Conservation (phyloP, 2,888 invertebrate genomes). For the Kryphioiulus occultus region DNA sequence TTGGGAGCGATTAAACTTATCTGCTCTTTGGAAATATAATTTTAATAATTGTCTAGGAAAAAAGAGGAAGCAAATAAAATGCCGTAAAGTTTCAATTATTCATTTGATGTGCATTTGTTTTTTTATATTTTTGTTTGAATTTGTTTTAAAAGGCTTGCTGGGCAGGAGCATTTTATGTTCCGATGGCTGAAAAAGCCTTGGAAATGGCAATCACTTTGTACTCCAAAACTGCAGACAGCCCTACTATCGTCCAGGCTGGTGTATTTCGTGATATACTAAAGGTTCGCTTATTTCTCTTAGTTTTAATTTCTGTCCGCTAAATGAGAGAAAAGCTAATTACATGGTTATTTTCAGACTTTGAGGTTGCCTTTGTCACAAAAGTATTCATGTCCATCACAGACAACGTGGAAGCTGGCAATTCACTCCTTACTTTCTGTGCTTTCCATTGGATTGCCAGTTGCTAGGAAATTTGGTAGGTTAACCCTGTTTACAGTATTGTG, state of each 20-base stretch:
- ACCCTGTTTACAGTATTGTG: neutral
- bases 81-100: no score
- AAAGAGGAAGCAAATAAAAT: no score
- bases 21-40: no score
- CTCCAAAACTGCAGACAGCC: slow-evolving; percentile 74
- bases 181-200: slow-evolving; percentile 83
- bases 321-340: neutral
- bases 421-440: slow-evolving; percentile 78
- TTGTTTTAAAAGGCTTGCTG: slow-evolving; percentile 39
- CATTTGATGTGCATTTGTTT: no score
- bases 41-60: no score
- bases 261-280: slow-evolving; percentile 75
- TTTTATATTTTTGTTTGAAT: no score
- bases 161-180: slow-evolving; percentile 68
- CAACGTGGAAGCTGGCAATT: slow-evolving; percentile 84
- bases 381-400: slow-evolving; percentile 74
- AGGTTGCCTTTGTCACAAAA: slow-evolving; percentile 53
- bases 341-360: slow-evolving; percentile 42
- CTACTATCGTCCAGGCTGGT: slow-evolving; percentile 74
- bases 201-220: slow-evolving; percentile 78
- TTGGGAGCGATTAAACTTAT: neutral
- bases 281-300: slow-evolving; percentile 60
- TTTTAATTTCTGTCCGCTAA: neutral
- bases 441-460: slow-evolving; percentile 85
- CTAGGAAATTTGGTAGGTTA: slow-evolving; percentile 76